Percentiles rank a stretch among this genome's conserved stretches.
Evolutionary conservation across 2,113 vertebrate species (phyloP).

Genomic region (Petrocephalus zakoni): DNA sequence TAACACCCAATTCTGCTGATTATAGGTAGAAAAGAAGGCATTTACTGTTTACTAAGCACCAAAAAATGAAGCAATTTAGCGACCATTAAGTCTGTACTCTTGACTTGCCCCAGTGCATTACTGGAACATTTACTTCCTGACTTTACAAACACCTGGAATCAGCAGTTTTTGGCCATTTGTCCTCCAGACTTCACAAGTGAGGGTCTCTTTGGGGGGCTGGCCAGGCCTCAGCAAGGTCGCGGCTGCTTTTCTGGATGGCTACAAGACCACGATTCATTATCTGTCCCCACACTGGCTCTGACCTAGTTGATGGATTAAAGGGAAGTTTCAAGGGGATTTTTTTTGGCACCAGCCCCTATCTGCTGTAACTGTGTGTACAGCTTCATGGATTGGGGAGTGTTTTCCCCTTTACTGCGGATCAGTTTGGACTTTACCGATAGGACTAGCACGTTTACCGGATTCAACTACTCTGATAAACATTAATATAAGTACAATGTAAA

Average conservation of each 20-base stretch:
- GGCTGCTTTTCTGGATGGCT: conserved; percentile 19
- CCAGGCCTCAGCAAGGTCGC: conserved; percentile 28
- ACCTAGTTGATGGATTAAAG: conserved; percentile 39
- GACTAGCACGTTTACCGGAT: not conserved
- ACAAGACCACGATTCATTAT: conserved; percentile 31
- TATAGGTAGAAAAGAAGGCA: not conserved
- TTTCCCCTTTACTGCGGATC: not conserved
- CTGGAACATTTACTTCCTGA: not conserved
- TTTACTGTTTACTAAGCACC: not conserved
- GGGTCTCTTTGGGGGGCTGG: not conserved
- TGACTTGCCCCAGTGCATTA: not conserved
- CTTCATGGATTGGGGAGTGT: conserved; percentile 6
- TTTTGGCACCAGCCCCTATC: conserved; percentile 31
- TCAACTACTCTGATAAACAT: not conserved
- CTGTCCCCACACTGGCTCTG: conserved; percentile 27
- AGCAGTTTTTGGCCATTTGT: not conserved
- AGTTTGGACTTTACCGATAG: not conserved
- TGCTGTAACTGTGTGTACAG: conserved; percentile 26
- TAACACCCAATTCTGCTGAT: not conserved
- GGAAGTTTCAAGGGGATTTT: conserved; percentile 38
- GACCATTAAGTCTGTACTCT: not conserved
- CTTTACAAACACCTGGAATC: not conserved
- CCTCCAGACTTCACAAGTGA: not conserved
- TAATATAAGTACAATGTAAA: not conserved
- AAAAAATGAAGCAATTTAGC: not conserved